Evolutionary conservation across 2,888 invertebrate species (phyloP).

Genomic region (Heliconius ethilla): DNA sequence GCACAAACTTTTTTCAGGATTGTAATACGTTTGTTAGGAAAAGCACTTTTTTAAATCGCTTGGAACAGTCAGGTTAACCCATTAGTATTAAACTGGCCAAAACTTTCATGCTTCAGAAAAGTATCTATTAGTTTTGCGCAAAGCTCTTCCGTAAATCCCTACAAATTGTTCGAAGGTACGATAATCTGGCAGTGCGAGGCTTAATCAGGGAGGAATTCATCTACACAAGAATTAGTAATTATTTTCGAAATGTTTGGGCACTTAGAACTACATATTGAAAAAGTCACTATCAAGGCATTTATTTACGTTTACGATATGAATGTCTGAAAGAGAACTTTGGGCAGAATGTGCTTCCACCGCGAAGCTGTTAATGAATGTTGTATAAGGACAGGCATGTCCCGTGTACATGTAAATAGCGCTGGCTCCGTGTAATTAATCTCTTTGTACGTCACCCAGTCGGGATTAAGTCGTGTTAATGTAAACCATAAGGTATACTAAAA

Average conservation of each 20-base stretch:
- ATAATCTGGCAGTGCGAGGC: slow-evolving; percentile 68
- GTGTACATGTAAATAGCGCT: slow-evolving; percentile 32
- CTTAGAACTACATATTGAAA: slow-evolving; percentile 7
- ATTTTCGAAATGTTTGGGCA: slow-evolving; percentile 47
- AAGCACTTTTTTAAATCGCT: not conserved
- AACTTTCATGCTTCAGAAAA: slow-evolving; percentile 23
- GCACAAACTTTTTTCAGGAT: not conserved
- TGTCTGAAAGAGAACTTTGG: slow-evolving; percentile 44
- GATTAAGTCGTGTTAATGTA: slow-evolving; percentile 39
- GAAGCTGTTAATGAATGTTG: slow-evolving; percentile 59
- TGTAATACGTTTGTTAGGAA: not conserved
- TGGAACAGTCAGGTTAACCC: not conserved
- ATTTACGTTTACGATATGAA: slow-evolving; percentile 40
- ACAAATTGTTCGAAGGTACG: slow-evolving; percentile 72
- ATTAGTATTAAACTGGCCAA: not conserved
- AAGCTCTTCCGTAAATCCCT: slow-evolving; percentile 69
- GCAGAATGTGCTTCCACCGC: slow-evolving; percentile 52
- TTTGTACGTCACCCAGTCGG: slow-evolving; percentile 33
- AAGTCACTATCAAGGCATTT: slow-evolving; percentile 35
- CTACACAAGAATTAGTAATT: slow-evolving; percentile 54
- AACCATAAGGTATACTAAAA: slow-evolving; percentile 28
- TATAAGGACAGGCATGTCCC: slow-evolving; percentile 50
- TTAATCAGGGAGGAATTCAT: slow-evolving; percentile 47
- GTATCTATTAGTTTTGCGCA: slow-evolving; percentile 36
- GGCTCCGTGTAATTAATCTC: slow-evolving; percentile 35